Evolutionary conservation across 2,113 vertebrate species (phyloP), one percentile per base, ranked within the genome.

Genomic region (Sceloporus undulatus): DNA sequence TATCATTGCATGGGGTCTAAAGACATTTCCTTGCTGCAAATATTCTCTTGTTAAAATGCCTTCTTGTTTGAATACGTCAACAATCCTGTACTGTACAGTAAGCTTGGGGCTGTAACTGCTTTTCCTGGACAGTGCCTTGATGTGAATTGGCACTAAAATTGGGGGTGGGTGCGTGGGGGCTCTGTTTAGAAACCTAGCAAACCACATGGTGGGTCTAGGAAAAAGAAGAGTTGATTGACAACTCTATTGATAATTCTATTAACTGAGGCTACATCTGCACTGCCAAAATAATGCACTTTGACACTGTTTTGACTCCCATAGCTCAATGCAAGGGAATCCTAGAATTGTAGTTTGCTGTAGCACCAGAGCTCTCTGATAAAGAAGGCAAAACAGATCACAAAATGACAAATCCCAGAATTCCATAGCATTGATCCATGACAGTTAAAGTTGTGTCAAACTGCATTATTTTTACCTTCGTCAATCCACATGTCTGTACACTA

Each of bases 1-100:
- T 74, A 34, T 81, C 68, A 62, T 59, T 87, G 59, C 68, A 73
- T 40, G 1, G 34, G 79, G 77, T 86, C 83, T 42, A 90, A 86
- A 89, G 85, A 90, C 89, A 87, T 76, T 87, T 2, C 73, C 87
- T 77, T 82, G 86, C 59, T 90, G 73, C 92, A 79, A 92, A 74
- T 23, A 74, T 74, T 54, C 90, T 90, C 76, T 92, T 9, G 71
- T 84, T 86, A 66, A 91, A 89, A 85, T 89, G 56, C 52, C 65
- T 27, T 65, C 9, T 82, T 90, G 74, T 89, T 68, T 65, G 2
- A 5, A 89, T 87, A 88, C 19, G 88, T 77, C 1, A 48, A 90
- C 16, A n/a, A 90, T 94, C 75, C 25, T 68, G 16, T 7, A n/a
- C 59, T 40, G 42, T 66, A 38, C 40, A 79, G 29, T 34, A 38